A percentile compares a stretch with the other conserved stretches of the same genome.
phyloP scores from a whole-genome alignment of 2,888 invertebrate genomes.

The Hylaea fasciaria region DNA sequence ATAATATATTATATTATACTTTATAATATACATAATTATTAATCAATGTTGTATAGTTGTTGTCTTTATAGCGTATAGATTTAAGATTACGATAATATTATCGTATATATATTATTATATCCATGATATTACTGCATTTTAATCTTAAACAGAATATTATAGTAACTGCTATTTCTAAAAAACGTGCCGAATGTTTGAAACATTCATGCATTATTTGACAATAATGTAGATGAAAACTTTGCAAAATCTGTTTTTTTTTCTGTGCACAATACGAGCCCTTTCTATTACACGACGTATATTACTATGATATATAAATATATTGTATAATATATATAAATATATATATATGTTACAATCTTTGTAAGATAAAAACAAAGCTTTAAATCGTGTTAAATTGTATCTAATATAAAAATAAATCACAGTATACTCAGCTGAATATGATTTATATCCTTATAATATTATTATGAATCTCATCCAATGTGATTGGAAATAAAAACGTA shows the following conservation, averaged over 20 bases:
- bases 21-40: constrained; percentile 49
- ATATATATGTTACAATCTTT: constrained; percentile 53
- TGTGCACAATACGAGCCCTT: constrained; percentile 29
- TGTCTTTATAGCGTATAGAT: constrained; percentile 61
- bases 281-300: constrained; percentile 19
- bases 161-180: constrained; percentile 25
- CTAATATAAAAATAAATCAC: constrained; percentile 26
- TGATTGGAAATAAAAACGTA: constrained; percentile 12
- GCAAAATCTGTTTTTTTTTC: constrained; percentile 35
- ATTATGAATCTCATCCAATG: constrained; percentile 9
- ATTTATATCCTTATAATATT: not conserved
- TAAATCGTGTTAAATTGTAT: constrained; percentile 73
- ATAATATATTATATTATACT: constrained; percentile 47
- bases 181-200: constrained; percentile 64
- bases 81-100: constrained; percentile 11
- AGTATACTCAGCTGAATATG: constrained; percentile 21
- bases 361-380: constrained; percentile 79
- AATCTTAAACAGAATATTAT: not conserved
- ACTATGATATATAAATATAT: constrained; percentile 49
- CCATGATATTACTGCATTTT: not conserved
- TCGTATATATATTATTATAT: constrained; percentile 11
- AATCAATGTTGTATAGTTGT: constrained; percentile 72
- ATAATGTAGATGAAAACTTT: constrained; percentile 72
- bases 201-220: constrained; percentile 76
- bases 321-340: constrained; percentile 47